phyloP scores from a whole-genome alignment of 2,888 invertebrate genomes.

The Tetranychus truncatus region DNA sequence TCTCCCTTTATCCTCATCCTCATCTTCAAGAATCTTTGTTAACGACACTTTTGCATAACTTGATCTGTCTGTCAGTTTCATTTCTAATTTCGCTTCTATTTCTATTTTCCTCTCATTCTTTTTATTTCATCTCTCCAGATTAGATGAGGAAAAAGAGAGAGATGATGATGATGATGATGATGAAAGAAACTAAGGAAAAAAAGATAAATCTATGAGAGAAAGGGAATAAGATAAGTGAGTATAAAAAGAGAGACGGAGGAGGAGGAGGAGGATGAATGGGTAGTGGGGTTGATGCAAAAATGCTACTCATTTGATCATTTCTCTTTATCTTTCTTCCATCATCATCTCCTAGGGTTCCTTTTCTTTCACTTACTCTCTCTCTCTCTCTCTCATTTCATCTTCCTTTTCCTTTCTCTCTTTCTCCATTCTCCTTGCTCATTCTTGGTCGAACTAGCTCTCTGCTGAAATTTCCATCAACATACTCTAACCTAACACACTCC shows the following conservation, averaged over 20 bases:
- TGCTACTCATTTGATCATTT: neutral
- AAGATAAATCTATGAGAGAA: neutral
- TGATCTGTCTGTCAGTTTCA: neutral
- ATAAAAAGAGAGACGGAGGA: neutral
- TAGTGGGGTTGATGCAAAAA: neutral
- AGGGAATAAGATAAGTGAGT: neutral
- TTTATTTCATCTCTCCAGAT: neutral
- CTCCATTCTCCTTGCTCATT: neutral
- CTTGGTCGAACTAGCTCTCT: neutral
- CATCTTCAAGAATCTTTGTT: neutral
- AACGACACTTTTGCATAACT: constrained; percentile 1
- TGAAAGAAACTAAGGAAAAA: constrained; percentile 1
- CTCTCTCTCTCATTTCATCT: neutral
- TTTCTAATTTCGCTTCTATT: neutral
- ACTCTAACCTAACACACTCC: constrained; percentile 1
- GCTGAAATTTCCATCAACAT: neutral
- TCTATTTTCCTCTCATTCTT: neutral
- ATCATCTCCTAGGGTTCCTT: constrained; percentile 2
- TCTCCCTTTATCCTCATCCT: neutral
- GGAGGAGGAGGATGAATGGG: constrained; percentile 1
- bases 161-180: neutral
- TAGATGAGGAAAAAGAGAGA: neutral
- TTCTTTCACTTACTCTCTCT: neutral
- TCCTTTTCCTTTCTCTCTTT: constrained; percentile 3
- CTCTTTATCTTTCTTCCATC: neutral